Conservation (phyloP, 2,797 vertebrate genomes). For the Pipistrellus kuhlii region DNA sequence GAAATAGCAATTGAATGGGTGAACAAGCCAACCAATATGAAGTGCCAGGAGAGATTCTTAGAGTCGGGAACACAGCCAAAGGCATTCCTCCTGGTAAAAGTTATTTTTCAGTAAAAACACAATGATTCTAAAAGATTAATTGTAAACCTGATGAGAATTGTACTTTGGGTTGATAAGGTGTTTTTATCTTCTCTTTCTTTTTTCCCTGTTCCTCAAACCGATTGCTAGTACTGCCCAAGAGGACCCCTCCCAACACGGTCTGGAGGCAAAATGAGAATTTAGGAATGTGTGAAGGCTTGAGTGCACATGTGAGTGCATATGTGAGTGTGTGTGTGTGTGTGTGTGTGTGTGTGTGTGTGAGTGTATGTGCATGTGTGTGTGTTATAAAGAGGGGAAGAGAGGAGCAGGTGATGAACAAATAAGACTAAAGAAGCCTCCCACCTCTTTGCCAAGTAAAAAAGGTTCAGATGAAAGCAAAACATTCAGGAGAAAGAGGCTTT, state of each 20-base stretch:
- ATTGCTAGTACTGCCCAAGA: neutral
- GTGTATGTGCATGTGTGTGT: neutral
- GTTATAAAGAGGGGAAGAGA: neutral
- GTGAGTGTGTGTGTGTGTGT: neutral
- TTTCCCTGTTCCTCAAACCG: neutral
- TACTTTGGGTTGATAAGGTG: neutral
- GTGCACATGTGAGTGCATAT: too few species aligned
- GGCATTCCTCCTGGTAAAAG: neutral
- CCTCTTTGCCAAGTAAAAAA: slow-evolving; percentile 17
- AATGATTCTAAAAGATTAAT: slow-evolving; percentile 4
- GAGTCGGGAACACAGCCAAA: neutral
- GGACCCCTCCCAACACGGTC: neutral
- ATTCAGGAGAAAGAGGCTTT: neutral
- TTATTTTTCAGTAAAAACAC: slow-evolving; percentile 30
- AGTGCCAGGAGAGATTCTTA: neutral
- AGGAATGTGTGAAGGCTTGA: neutral
- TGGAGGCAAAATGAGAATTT: neutral
- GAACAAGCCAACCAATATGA: neutral
- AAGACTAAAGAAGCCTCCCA: neutral
- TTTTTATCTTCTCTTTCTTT: neutral
- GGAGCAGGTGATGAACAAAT: neutral
- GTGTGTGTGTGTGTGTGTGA: neutral
- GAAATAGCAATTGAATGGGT: neutral
- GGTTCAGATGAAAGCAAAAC: neutral
- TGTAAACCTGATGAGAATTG: neutral